phyloP scores from a whole-genome alignment of 2,888 invertebrate genomes.

The Mythimna ferrago region DNA sequence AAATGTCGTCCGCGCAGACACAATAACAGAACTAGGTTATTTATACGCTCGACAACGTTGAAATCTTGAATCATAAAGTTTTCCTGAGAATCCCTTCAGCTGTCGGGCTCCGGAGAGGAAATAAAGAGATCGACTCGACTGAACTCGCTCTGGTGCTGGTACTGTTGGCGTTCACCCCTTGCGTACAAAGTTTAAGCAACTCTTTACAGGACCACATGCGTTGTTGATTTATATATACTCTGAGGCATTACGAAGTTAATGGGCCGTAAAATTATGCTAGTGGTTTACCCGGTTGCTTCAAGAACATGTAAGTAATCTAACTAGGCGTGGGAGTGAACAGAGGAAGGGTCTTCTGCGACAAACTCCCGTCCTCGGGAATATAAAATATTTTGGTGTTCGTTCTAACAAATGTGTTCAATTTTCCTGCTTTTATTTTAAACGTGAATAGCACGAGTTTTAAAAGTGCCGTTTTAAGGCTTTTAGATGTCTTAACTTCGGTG shows the following conservation, averaged over 20 bases:
- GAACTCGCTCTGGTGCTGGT: conserved; percentile 50
- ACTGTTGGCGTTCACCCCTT: conserved; percentile 44
- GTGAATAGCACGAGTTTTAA: conserved; percentile 25
- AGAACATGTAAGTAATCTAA: conserved; percentile 59
- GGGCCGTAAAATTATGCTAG: conserved; percentile 72
- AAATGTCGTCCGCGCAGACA: conserved; percentile 26
- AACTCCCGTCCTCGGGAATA: conserved; percentile 23
- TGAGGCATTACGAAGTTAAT: conserved; percentile 68
- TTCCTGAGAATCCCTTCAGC: conserved; percentile 64
- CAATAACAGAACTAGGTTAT: conserved; percentile 51
- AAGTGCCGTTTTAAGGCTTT: conserved; percentile 24
- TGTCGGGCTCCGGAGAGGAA: conserved; percentile 57
- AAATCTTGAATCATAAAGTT: conserved; percentile 64
- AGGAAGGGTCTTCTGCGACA: conserved; percentile 29
- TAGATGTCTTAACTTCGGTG: conserved; percentile 21
- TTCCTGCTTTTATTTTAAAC: conserved; percentile 37
- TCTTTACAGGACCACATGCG: conserved; percentile 61
- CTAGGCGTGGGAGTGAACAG: conserved; percentile 40
- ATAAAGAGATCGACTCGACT: conserved; percentile 55
- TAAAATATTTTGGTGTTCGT: conserved; percentile 38
- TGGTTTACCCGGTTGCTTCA: conserved; percentile 63
- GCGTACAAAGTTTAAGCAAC: conserved; percentile 43
- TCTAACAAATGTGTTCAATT: conserved; percentile 46
- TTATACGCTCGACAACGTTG: conserved; percentile 46
- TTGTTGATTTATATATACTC: conserved; percentile 70